A percentile compares a stretch with the other conserved stretches of the same genome.
phyloP scores from a whole-genome alignment of 1,140 invertebrate species.

The Meloidogyne exigua region DNA sequence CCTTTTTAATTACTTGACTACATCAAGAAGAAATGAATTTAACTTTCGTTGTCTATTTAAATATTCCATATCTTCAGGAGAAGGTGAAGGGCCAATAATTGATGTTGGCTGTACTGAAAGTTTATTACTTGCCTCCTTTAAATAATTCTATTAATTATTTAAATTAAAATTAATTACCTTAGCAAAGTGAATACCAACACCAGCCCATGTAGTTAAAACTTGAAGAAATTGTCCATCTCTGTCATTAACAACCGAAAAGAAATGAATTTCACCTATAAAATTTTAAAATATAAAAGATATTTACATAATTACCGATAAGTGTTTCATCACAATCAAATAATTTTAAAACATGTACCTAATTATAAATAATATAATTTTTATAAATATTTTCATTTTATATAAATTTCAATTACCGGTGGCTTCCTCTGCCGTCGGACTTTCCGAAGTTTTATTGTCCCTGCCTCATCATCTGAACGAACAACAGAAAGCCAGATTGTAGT shows the following conservation, averaged over 20 bases:
- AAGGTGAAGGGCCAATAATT: slow-evolving; percentile 33
- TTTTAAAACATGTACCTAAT: slow-evolving; percentile 43
- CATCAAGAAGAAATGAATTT: slow-evolving; percentile 74
- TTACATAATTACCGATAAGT: slow-evolving; percentile 32
- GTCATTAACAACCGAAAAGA: slow-evolving; percentile 48
- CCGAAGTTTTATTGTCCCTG: slow-evolving; percentile 27
- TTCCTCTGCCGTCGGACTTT: slow-evolving; percentile 34
- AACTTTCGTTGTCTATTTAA: slow-evolving; percentile 70
- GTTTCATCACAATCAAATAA: slow-evolving; percentile 44
- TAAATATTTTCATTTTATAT: neutral
- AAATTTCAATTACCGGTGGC: slow-evolving; percentile 14
- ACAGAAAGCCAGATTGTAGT: slow-evolving; percentile 15
- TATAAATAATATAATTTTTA: neutral
- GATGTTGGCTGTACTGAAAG: slow-evolving; percentile 20
- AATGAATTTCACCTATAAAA: slow-evolving; percentile 53
- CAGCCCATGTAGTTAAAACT: slow-evolving; percentile 51
- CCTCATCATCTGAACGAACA: slow-evolving; percentile 31
- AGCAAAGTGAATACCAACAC: slow-evolving; percentile 46
- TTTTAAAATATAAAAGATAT: neutral
- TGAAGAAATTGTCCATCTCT: slow-evolving; percentile 51
- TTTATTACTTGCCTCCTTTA: slow-evolving; percentile 33
- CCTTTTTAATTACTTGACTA: slow-evolving; percentile 71
- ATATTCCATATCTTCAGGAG: slow-evolving; percentile 46
- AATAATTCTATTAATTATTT: neutral
- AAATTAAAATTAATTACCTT: slow-evolving; percentile 29